Evolutionary conservation across 1,140 invertebrate species (phyloP).

Genomic region (Helicorthomorpha holstii): DNA sequence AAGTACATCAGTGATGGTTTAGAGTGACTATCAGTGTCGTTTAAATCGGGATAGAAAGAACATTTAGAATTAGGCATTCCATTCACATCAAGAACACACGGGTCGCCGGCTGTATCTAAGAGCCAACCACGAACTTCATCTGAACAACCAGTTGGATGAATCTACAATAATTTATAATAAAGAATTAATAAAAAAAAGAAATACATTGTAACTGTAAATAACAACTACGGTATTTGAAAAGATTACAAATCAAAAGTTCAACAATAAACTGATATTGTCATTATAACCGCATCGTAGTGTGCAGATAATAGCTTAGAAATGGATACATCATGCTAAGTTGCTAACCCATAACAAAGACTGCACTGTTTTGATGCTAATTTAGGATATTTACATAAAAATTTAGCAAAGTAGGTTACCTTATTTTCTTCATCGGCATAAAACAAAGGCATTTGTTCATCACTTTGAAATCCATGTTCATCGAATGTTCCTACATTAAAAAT

Average conservation of each 20-base stretch:
- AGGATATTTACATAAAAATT: neutral
- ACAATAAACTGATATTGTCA: no score
- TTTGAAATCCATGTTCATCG: constrained; percentile 25
- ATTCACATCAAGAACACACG: constrained; percentile 3
- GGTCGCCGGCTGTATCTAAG: neutral
- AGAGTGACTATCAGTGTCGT: neutral
- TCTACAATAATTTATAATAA: no score
- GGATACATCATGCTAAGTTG: no score
- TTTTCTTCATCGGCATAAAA: constrained; percentile 15
- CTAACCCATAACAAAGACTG: no score
- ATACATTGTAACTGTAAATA: neutral
- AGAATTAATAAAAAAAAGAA: neutral
- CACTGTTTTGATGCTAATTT: no score
- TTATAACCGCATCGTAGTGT: no score
- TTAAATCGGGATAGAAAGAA: constrained; percentile 13
- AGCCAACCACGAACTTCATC: constrained; percentile 7
- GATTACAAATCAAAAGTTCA: no score
- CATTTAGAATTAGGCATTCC: constrained; percentile 12
- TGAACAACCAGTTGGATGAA: constrained; percentile 3
- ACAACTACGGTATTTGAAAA: no score
- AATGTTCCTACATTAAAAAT: no score
- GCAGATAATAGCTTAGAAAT: no score
- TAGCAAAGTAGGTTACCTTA: constrained; percentile 8
- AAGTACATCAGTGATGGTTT: constrained; percentile 13
- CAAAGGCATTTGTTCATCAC: constrained; percentile 17